phyloP scores from a whole-genome alignment of 2,888 invertebrate species.

The Synanthedon tipuliformis region DNA sequence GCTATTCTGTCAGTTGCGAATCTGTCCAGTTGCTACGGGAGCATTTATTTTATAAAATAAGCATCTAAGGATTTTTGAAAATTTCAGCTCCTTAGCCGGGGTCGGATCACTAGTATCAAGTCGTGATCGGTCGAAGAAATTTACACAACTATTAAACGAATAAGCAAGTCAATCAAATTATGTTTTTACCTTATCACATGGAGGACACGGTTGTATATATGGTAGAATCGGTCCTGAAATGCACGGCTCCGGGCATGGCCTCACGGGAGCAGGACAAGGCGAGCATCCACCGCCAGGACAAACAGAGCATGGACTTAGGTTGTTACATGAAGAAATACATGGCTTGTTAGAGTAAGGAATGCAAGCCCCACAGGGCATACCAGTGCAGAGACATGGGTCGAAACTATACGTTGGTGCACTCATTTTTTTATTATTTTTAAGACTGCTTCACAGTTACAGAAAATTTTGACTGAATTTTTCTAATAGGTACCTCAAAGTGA shows the following conservation, averaged over 20 bases:
- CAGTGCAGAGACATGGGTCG: constrained; percentile 52
- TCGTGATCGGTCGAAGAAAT: neutral
- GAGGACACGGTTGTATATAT: constrained; percentile 47
- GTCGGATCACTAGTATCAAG: no score
- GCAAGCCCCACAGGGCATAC: constrained; percentile 52
- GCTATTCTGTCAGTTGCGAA: no score
- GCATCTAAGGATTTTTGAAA: no score
- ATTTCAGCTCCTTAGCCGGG: no score
- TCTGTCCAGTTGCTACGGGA: no score
- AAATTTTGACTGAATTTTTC: neutral
- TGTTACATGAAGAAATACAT: constrained; percentile 40
- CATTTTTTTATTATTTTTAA: constrained; percentile 28
- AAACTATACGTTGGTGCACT: constrained; percentile 60
- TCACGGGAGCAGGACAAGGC: constrained; percentile 55
- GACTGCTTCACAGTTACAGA: neutral
- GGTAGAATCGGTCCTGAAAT: constrained; percentile 41
- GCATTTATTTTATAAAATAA: no score
- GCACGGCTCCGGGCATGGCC: constrained; percentile 47
- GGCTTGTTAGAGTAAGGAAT: constrained; percentile 54
- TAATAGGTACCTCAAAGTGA: neutral
- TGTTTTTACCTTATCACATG: constrained; percentile 44
- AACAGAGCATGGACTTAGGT: constrained; percentile 42
- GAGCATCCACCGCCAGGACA: constrained; percentile 62
- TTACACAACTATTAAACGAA: neutral
- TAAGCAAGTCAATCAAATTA: neutral